A percentile compares a stretch with the other conserved stretches of the same genome.
phyloP scores from a whole-genome alignment of 2,113 vertebrate genomes.

The Passer montanus region DNA sequence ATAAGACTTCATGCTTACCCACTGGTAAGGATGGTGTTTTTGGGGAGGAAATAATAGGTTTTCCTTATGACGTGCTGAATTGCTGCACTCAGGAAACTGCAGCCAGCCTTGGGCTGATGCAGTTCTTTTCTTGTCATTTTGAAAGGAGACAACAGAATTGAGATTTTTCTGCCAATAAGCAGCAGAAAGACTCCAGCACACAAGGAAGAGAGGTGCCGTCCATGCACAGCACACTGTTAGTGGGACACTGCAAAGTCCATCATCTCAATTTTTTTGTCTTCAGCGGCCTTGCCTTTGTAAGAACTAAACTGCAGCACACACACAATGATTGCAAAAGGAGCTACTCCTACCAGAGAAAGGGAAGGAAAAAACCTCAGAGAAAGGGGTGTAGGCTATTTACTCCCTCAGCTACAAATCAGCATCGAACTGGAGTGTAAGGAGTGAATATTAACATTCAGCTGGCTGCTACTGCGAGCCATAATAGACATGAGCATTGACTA shows the following conservation, averaged over 20 bases:
- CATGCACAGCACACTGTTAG: no score
- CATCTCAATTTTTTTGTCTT: neutral
- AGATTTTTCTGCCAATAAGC: neutral
- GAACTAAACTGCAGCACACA: neutral
- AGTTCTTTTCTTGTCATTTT: neutral
- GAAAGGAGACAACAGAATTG: neutral
- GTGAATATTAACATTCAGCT: conserved; percentile 43
- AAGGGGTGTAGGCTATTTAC: neutral
- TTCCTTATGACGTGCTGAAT: neutral
- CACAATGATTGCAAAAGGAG: neutral
- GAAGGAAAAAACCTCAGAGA: neutral
- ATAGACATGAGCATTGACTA: conserved; percentile 73
- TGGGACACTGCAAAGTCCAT: neutral
- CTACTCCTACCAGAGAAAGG: neutral
- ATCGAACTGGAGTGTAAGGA: neutral
- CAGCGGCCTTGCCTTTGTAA: neutral
- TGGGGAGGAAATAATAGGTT: neutral
- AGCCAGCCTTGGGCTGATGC: neutral
- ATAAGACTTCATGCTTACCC: neutral
- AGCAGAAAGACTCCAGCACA: neutral
- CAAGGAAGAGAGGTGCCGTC: neutral
- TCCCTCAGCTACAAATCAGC: neutral
- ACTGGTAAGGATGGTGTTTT: neutral
- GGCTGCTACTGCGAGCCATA: conserved; percentile 53
- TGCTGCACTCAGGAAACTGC: neutral